Evolutionary conservation across 2,797 vertebrate species (phyloP).

Genomic region (Acanthurus tractus): DNA sequence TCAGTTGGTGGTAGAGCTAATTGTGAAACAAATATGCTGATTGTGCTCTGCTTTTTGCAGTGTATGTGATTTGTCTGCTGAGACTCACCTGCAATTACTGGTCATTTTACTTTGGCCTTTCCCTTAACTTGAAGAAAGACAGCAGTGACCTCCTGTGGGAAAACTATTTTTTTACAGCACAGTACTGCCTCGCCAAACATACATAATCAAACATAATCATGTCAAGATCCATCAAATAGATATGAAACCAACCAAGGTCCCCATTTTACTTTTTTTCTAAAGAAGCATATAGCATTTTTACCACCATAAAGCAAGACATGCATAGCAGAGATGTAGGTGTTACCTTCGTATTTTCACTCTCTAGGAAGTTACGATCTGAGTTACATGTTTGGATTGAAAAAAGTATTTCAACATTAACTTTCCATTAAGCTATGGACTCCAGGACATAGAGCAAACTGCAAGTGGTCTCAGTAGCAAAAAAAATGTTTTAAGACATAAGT

Average conservation of each 20-base stretch:
- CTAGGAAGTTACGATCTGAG: neutral
- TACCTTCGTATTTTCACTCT: neutral
- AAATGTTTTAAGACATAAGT: no score
- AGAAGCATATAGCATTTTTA: neutral
- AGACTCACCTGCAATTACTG: slow-evolving; percentile 1
- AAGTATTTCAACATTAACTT: neutral
- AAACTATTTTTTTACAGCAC: neutral
- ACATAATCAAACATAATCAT: neutral
- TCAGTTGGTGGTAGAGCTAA: neutral
- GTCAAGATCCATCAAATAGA: neutral
- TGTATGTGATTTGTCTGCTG: neutral
- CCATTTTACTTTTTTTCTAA: neutral
- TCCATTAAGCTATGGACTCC: neutral
- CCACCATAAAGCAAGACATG: neutral
- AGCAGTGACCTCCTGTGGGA: slow-evolving; percentile 54
- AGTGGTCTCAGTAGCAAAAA: neutral
- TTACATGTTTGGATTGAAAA: neutral
- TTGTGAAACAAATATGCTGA: neutral
- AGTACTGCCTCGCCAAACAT: neutral
- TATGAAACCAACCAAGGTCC: neutral
- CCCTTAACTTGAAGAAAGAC: slow-evolving; percentile 14
- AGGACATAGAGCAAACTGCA: neutral
- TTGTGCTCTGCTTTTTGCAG: neutral
- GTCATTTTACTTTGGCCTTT: neutral
- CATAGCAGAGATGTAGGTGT: neutral